A percentile compares a stretch with the other conserved stretches of the same genome.
These are phyloP conservation scores for Zeugodacus cucurbitae DNA, from an alignment of 1,140 invertebrate species.

Conservation along the genomic window DNA sequence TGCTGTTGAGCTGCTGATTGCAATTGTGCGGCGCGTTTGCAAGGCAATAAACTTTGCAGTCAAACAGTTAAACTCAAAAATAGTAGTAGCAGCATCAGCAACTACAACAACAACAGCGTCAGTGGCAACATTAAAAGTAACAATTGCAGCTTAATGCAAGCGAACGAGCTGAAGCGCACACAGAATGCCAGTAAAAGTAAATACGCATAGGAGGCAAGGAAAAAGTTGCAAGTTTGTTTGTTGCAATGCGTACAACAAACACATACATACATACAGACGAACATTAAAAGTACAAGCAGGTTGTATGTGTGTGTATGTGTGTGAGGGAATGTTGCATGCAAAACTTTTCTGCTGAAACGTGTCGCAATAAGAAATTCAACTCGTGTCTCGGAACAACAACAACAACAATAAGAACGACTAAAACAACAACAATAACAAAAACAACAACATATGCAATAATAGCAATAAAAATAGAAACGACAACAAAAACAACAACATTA, in stretches of 20 bases:
- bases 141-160: slow-evolving; percentile 32
- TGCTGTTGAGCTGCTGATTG: neutral
- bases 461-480: neutral
- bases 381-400: neutral
- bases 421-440: neutral
- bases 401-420: neutral
- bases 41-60: slow-evolving; percentile 35
- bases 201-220: neutral
- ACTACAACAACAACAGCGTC: neutral
- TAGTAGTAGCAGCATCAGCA: neutral
- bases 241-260: neutral
- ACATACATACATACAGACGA: neutral
- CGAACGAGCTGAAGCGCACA: neutral
- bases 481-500: neutral
- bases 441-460: neutral
- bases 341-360: slow-evolving; percentile 24
- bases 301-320: neutral
- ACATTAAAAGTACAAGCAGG: neutral
- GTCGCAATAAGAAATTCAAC: slow-evolving; percentile 31
- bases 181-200: neutral
- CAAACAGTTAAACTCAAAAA: slow-evolving; percentile 22
- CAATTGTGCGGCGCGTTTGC: slow-evolving; percentile 7
- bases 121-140: neutral
- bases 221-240: slow-evolving; percentile 5
- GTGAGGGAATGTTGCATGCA: slow-evolving; percentile 2